Conservation (phyloP, 2,888 invertebrate genomes). For the Lochmaea crataegi region DNA sequence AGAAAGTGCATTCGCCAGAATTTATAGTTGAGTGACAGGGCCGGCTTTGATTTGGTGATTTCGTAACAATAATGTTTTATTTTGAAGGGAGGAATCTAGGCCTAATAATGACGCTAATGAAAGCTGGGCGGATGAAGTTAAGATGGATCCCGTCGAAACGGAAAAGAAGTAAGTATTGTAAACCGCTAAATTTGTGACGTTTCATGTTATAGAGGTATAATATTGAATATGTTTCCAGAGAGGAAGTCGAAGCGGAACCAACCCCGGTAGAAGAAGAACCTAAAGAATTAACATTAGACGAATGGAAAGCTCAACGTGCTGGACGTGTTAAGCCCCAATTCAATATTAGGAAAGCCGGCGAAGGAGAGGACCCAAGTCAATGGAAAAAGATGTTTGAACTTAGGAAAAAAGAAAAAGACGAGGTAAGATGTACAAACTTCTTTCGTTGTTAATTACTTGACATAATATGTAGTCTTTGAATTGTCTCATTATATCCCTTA, state of each 20-base stretch:
- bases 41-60: too few species aligned
- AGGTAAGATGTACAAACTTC: conserved; percentile 47
- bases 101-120: conserved; percentile 56
- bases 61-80: too few species aligned
- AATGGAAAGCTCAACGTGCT: conserved; percentile 91
- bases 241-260: conserved; percentile 58
- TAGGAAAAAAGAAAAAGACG: conserved; percentile 76
- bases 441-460: too few species aligned
- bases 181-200: not conserved
- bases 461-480: too few species aligned
- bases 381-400: conserved; percentile 93
- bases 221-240: conserved; percentile 50
- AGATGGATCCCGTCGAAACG: conserved; percentile 57
- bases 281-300: conserved; percentile 91
- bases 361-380: conserved; percentile 90
- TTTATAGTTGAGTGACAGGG: too few species aligned
- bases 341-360: conserved; percentile 93
- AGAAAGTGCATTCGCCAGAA: too few species aligned
- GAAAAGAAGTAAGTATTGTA: conserved; percentile 49
- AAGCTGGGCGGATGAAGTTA: conserved; percentile 68
- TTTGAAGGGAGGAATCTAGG: conserved; percentile 61
- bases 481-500: too few species aligned
- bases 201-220: not conserved
- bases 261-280: conserved; percentile 78
- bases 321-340: conserved; percentile 86